Evolutionary conservation across 1,140 invertebrate genomes (phyloP), one percentile per base, ranked within the genome.

Genomic region (Proales similis): DNA sequence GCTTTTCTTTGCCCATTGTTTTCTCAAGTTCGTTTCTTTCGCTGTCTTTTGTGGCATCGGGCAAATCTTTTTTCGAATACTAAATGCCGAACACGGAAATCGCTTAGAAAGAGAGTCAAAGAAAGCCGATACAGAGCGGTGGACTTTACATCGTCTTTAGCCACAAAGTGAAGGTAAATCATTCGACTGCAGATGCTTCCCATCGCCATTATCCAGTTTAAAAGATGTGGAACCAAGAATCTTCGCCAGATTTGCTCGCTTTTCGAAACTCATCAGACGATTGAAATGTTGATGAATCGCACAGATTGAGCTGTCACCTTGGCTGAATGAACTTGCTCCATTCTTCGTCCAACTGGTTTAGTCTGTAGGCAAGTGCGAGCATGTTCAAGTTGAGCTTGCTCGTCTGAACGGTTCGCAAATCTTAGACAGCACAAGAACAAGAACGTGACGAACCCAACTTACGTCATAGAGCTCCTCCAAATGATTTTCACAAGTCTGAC

Each of bases 381-480:
- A 57, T 26, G n/a, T 57, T 57, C 51, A 57, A n/a, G 14, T 57
- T 57, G 0, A 57, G 36, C 12, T n/a, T 26, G 22, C 39, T 57
- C 30, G 22, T 42, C 45, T 46, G 42, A 53, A 24, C 4, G 6
- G 45, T 22, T 30, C 20, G 30, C 9, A 57, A 57, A 26, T 20
- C 26, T 20, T 11, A 38, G 33, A 9, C 14, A 36, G 14, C 9
- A 36, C 9, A 36, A 36, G 14, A 36, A 36, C 33, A 33, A 51
- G 19, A 24, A 12, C 26, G 2, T n/a, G n/a, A n/a, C n/a, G n/a
- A n/a, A n/a, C n/a, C n/a, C 33, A 33, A 12, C 5, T 57, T 39
- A 57, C 51, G 29, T 57, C 51, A 2, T 57, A n/a, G 4, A 57
- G 27, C 12, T 57, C 51, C 20, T 57, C 51, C 11, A 57, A 42